A percentile compares a stretch with the other conserved stretches of the same genome.
Conservation (phyloP, 2,797 vertebrate species). For the Sparidentex hasta region DNA sequence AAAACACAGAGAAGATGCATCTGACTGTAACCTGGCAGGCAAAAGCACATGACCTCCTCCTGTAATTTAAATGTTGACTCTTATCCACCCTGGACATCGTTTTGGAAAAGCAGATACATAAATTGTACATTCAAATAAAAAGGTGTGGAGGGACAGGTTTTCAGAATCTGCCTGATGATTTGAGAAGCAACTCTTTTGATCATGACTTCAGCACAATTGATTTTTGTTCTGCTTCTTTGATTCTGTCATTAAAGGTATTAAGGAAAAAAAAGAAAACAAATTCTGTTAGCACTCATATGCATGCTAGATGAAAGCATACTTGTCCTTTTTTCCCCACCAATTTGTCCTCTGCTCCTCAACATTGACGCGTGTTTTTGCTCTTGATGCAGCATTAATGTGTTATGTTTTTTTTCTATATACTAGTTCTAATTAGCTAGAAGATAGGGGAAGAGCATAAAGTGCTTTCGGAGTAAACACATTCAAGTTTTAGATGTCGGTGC, state of each 20-base stretch:
- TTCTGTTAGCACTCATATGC: slow-evolving; percentile 7
- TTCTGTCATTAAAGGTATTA: neutral
- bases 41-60: neutral
- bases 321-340: neutral
- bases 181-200: neutral
- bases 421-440: neutral
- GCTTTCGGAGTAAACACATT: neutral
- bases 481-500: neutral
- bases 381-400: neutral
- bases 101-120: neutral
- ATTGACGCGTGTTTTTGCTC: slow-evolving; percentile 3
- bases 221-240: neutral
- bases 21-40: neutral
- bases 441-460: neutral
- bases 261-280: neutral
- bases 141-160: neutral
- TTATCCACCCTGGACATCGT: neutral
- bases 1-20: neutral
- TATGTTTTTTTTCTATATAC: neutral
- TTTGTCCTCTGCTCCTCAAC: neutral
- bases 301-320: slow-evolving; percentile 7
- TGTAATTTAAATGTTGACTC: neutral
- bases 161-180: neutral
- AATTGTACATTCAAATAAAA: neutral
- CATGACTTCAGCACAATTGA: neutral